These are phyloP conservation scores for Lissocephala sabroskyi DNA, from an alignment of 2,888 invertebrate species.

Conservation along the genomic window DNA sequence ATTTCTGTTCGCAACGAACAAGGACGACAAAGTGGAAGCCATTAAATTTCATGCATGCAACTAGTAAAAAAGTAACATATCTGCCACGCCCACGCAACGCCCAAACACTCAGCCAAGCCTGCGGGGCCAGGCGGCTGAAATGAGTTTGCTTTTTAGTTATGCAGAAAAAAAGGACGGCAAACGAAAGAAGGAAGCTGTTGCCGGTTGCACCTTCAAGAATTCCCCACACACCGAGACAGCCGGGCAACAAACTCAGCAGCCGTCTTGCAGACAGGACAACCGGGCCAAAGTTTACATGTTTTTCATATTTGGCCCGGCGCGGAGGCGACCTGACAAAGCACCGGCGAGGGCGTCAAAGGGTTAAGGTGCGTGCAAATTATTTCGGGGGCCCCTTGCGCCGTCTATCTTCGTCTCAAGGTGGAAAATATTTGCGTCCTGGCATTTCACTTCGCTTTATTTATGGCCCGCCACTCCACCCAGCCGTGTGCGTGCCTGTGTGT, in stretches of 20 bases:
- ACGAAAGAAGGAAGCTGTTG: conserved; percentile 10
- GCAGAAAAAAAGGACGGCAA: conserved; percentile 31
- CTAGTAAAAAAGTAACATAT: conserved; percentile 43
- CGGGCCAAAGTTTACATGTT: conserved; percentile 67
- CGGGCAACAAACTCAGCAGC: background rate
- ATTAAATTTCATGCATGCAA: conserved; percentile 66
- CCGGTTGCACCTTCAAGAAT: conserved; percentile 36
- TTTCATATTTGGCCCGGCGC: conserved; percentile 61
- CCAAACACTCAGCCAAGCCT: conserved; percentile 15
- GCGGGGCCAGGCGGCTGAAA: conserved; percentile 32
- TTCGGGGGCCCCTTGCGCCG: conserved; percentile 22
- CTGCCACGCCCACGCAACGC: conserved; percentile 53
- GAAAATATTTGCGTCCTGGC: no score
- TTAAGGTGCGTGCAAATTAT: conserved; percentile 48
- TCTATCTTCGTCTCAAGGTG: conserved; percentile 2
- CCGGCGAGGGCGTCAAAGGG: conserved; percentile 34
- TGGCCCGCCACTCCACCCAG: no score
- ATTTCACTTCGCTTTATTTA: background rate
- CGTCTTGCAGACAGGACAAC: background rate
- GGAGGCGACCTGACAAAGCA: background rate
- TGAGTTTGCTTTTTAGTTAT: conserved; percentile 66
- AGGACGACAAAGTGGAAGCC: conserved; percentile 57
- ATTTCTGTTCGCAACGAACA: conserved; percentile 26
- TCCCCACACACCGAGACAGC: conserved; percentile 2
- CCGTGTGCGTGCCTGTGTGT: conserved; percentile 12